These are phyloP conservation scores for Epicauta chinensis DNA, from an alignment of 1,140 invertebrate species.

Conservation along the genomic window DNA sequence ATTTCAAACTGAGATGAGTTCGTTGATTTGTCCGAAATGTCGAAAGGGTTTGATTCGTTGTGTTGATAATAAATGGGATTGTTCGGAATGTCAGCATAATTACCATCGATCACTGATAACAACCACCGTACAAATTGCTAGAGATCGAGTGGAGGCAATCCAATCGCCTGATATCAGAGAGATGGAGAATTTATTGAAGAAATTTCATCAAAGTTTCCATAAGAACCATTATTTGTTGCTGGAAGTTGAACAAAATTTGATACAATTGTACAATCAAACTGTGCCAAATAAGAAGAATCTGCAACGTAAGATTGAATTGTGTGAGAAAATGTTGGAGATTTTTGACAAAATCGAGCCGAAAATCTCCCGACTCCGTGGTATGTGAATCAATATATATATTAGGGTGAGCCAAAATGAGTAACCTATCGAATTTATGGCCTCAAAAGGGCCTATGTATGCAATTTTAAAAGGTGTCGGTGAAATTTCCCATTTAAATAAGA, in stretches of 20 bases:
- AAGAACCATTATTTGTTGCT: constrained; percentile 76
- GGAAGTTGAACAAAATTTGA: constrained; percentile 68
- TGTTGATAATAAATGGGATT: background rate
- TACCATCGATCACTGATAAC: constrained; percentile 39
- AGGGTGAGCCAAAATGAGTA: too few species aligned
- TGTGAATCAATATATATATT: too few species aligned
- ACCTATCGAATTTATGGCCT: too few species aligned
- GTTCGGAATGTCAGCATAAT: constrained; percentile 1
- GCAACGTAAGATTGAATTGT: constrained; percentile 59
- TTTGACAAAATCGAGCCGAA: constrained; percentile 62
- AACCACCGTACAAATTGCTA: constrained; percentile 56
- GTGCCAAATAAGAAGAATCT: constrained; percentile 47
- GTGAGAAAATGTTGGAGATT: constrained; percentile 57
- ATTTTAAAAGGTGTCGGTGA: too few species aligned
- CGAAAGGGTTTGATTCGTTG: constrained; percentile 3
- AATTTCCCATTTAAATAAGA: too few species aligned
- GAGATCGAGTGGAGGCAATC: constrained; percentile 17
- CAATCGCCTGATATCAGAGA: constrained; percentile 48
- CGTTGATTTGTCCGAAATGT: constrained; percentile 52
- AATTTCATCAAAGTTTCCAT: constrained; percentile 63
- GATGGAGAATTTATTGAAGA: constrained; percentile 56
- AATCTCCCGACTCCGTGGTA: constrained; percentile 24
- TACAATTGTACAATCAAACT: constrained; percentile 63
- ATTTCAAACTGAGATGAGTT: constrained; percentile 66
- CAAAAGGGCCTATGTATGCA: too few species aligned